Evolutionary conservation across 2,888 invertebrate genomes (phyloP).

Genomic region (Aleiodes leptofemur): DNA sequence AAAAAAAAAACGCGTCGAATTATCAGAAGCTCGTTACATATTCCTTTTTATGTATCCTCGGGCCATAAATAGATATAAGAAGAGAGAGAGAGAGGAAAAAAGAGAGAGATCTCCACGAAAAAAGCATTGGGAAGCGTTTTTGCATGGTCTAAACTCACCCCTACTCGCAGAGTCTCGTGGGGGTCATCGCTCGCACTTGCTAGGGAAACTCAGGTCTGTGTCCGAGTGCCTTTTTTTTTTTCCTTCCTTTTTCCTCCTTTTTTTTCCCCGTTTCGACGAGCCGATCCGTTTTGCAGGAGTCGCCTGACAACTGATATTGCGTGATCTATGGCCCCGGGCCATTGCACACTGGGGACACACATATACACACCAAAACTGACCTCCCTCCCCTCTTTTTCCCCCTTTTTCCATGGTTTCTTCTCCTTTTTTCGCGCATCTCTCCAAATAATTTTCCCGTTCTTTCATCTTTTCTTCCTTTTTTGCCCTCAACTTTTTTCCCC

Average conservation of each 20-base stretch:
- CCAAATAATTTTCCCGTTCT: slow-evolving; percentile 45
- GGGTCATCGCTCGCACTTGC: slow-evolving; percentile 74
- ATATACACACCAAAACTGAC: slow-evolving; percentile 64
- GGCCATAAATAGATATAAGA: slow-evolving; percentile 66
- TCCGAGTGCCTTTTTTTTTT: slow-evolving; percentile 32
- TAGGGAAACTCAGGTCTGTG: slow-evolving; percentile 58
- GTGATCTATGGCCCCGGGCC: slow-evolving; percentile 74
- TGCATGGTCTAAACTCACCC: slow-evolving; percentile 61
- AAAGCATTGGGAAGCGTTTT: slow-evolving; percentile 58
- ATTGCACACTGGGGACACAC: slow-evolving; percentile 73
- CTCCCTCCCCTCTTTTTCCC: slow-evolving; percentile 54
- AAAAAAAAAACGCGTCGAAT: slow-evolving; percentile 59
- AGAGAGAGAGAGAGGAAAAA: slow-evolving; percentile 50
- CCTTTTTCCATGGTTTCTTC: not conserved
- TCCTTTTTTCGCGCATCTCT: not conserved
- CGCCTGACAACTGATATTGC: slow-evolving; percentile 74
- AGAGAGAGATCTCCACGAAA: slow-evolving; percentile 5
- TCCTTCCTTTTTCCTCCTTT: not conserved
- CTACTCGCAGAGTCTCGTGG: slow-evolving; percentile 64
- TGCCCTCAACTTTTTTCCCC: slow-evolving; percentile 40
- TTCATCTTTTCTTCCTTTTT: slow-evolving; percentile 36
- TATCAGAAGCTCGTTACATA: slow-evolving; percentile 73
- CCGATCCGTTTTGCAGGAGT: slow-evolving; percentile 55
- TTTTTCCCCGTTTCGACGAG: slow-evolving; percentile 47
- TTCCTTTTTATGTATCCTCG: slow-evolving; percentile 73